phyloP scores from a whole-genome alignment of 2,113 vertebrate genomes.

The Zapus hudsonius region DNA sequence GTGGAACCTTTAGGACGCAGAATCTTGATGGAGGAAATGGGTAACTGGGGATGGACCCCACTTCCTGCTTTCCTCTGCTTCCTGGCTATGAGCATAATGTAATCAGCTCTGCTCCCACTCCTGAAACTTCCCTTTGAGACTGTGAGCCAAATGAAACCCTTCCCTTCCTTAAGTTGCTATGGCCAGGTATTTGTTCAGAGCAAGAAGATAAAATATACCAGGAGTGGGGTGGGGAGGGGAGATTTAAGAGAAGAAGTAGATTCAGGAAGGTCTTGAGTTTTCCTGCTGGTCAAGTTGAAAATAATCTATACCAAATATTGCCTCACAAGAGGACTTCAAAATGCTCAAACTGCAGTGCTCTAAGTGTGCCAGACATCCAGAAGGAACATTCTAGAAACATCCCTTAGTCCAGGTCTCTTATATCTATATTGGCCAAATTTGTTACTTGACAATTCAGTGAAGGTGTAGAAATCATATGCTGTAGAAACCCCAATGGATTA shows the following conservation, averaged over 20 bases:
- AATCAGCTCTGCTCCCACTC: no score
- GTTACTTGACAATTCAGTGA: background rate
- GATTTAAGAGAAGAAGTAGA: no score
- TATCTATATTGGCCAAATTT: background rate
- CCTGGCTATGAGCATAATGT: no score
- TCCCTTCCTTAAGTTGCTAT: no score
- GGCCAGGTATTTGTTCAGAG: no score
- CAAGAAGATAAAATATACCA: no score
- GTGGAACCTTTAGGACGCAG: no score
- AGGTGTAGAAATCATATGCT: background rate
- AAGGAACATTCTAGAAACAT: slow-evolving; percentile 1
- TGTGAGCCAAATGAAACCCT: no score
- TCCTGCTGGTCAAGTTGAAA: slow-evolving; percentile 20
- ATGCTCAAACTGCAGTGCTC: background rate
- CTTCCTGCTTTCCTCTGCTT: no score
- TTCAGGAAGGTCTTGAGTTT: slow-evolving; percentile 36
- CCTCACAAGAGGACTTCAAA: background rate
- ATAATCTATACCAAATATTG: slow-evolving; percentile 33
- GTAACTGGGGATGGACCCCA: no score
- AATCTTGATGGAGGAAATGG: no score
- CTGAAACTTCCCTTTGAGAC: no score
- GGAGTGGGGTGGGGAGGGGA: background rate
- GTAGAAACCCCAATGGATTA: background rate
- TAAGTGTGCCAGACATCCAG: background rate
- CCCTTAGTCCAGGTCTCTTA: background rate